phyloP scores from a whole-genome alignment of 2,888 invertebrate genomes.

The Ashinkailepas kermadecensis region DNA sequence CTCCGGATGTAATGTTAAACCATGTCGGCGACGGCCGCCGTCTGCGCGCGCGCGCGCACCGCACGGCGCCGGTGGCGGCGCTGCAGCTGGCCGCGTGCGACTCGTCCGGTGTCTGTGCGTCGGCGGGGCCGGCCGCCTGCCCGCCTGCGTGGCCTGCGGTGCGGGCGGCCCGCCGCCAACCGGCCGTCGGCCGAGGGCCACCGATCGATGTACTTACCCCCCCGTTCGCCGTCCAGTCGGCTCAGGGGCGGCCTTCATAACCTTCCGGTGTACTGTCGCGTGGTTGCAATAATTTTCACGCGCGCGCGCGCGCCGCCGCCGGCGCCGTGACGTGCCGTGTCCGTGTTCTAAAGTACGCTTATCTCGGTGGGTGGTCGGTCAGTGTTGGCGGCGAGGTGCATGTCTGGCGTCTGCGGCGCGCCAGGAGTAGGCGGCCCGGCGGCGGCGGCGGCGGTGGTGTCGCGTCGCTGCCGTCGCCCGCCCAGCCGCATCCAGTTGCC shows the following conservation, averaged over 20 bases:
- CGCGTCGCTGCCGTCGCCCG: not conserved
- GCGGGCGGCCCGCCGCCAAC: no score
- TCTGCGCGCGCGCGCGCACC: not conserved
- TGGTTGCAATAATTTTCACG: conserved; percentile 3
- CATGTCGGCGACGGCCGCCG: not conserved
- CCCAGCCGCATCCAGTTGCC: not conserved
- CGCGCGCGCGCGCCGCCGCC: not conserved
- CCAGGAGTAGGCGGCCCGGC: no score
- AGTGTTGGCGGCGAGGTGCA: not conserved
- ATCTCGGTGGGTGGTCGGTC: conserved; percentile 8
- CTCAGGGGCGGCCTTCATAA: not conserved
- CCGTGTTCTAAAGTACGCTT: conserved; percentile 21
- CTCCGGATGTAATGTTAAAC: not conserved
- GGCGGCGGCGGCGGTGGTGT: not conserved
- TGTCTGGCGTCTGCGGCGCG: no score
- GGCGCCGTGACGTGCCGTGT: no score
- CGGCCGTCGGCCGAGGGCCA: not conserved
- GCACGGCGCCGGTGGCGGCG: no score
- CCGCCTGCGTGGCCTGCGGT: not conserved
- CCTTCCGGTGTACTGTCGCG: not conserved
- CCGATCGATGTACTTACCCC: not conserved
- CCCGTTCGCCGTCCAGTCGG: not conserved
- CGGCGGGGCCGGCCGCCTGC: not conserved
- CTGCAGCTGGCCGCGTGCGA: no score
- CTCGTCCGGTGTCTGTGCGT: not conserved